Conservation (phyloP, 2,888 invertebrate genomes). For the Cantharis flavilabris region DNA sequence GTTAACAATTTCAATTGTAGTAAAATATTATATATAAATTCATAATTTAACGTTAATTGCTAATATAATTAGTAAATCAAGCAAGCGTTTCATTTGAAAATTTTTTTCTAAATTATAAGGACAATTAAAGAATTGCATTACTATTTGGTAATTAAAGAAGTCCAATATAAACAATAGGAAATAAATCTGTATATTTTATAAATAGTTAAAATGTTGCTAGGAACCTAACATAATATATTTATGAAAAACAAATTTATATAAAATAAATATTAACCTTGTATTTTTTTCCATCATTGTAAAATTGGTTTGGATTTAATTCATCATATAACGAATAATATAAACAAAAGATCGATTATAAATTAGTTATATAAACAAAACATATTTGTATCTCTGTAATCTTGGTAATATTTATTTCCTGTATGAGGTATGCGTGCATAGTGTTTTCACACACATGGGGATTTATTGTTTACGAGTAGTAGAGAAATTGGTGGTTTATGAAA, state of each 20-base stretch:
- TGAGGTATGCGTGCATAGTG: too few relatives aligned
- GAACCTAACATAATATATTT: neutral
- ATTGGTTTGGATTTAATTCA: neutral
- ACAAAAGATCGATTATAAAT: neutral
- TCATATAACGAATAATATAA: neutral
- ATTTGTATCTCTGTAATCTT: too few relatives aligned
- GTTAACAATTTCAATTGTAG: neutral
- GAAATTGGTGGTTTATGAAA: too few relatives aligned
- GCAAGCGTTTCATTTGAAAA: neutral
- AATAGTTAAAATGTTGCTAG: too few relatives aligned
- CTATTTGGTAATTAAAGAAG: neutral
- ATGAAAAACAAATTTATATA: neutral
- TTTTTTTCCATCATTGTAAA: neutral
- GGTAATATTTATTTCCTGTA: too few relatives aligned
- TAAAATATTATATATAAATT: neutral
- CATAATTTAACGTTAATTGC: neutral
- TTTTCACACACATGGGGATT: too few relatives aligned
- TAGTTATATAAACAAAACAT: neutral
- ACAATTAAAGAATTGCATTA: neutral
- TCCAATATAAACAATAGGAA: neutral
- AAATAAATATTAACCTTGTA: neutral
- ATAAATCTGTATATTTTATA: neutral
- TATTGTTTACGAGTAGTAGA: too few relatives aligned
- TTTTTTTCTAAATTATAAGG: neutral
- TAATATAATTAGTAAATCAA: neutral